phyloP scores from a whole-genome alignment of 2,888 invertebrate genomes.

The Philereme transversata region DNA sequence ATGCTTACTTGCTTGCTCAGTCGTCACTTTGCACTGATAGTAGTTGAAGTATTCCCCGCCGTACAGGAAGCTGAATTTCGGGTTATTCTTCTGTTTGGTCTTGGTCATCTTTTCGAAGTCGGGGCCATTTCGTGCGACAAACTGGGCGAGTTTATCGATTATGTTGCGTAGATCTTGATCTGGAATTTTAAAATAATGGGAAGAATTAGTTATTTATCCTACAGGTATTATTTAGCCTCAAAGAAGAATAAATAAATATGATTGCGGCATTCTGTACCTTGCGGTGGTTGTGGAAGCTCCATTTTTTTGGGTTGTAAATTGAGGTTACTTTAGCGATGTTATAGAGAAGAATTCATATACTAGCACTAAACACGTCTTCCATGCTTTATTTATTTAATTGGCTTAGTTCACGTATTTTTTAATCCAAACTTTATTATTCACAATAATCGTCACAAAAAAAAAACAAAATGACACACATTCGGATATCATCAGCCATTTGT shows the following conservation, averaged over 20 bases:
- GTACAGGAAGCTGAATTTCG: slow-evolving; percentile 98
- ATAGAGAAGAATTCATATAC: slow-evolving; percentile 2
- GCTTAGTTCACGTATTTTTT: neutral
- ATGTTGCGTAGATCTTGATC: slow-evolving; percentile 98
- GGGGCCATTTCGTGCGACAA: slow-evolving; percentile 99
- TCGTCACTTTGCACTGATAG: slow-evolving; percentile 97
- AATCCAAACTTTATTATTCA: slow-evolving; percentile 15
- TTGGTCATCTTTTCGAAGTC: slow-evolving; percentile 99
- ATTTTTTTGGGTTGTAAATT: slow-evolving; percentile 61
- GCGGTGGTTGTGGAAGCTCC: slow-evolving; percentile 85
- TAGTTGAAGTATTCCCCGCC: slow-evolving; percentile 98
- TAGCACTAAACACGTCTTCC: slow-evolving; percentile 12
- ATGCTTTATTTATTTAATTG: slow-evolving; percentile 5
- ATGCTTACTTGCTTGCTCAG: slow-evolving; percentile 96
- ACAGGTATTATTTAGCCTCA: neutral
- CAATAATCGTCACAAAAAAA: slow-evolving; percentile 28
- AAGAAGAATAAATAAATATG: neutral
- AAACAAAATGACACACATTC: slow-evolving; percentile 39
- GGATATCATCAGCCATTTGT: slow-evolving; percentile 51
- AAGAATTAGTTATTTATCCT: neutral
- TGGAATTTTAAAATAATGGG: slow-evolving; percentile 58
- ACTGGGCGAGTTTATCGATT: slow-evolving; percentile 99
- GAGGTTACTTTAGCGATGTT: slow-evolving; percentile 57
- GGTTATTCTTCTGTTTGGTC: slow-evolving; percentile 98
- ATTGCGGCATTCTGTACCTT: slow-evolving; percentile 71